Conservation (phyloP, 2,888 invertebrate species). For the Leptinotarsa tumamoca region DNA sequence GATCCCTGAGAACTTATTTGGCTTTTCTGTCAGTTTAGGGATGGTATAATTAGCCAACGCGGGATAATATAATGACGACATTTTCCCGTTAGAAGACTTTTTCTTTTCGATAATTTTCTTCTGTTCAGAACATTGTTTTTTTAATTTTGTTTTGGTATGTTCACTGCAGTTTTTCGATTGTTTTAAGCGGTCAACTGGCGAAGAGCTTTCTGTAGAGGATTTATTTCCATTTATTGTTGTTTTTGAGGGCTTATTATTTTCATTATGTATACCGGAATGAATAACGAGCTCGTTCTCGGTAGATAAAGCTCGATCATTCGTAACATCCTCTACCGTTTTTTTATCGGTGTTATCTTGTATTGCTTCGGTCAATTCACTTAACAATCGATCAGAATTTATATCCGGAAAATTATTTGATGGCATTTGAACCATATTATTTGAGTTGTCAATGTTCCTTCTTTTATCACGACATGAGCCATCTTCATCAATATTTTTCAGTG, state of each 20-base stretch:
- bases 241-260: not conserved
- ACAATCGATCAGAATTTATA: slow-evolving; percentile 23
- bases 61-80: not conserved
- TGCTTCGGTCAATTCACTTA: slow-evolving; percentile 21
- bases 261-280: not conserved
- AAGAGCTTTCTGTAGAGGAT: not conserved
- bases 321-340: not conserved
- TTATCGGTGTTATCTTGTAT: not conserved
- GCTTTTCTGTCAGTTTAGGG: not conserved
- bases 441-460: not conserved
- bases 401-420: slow-evolving; percentile 4
- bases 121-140: not conserved
- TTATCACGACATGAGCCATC: not conserved
- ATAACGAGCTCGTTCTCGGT: not conserved
- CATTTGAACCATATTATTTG: not conserved
- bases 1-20: not conserved
- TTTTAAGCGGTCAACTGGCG: not conserved
- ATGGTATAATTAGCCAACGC: slow-evolving; percentile 2
- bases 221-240: not conserved
- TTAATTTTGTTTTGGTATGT: not conserved
- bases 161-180: not conserved
- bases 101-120: slow-evolving; percentile 1
- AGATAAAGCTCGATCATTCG: not conserved
- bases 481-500: slow-evolving; percentile 26
- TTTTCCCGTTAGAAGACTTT: not conserved